Percentiles rank a stretch among this genome's conserved stretches.
Evolutionary conservation across 2,113 vertebrate species (phyloP).

Genomic region (Platysteira castanea): DNA sequence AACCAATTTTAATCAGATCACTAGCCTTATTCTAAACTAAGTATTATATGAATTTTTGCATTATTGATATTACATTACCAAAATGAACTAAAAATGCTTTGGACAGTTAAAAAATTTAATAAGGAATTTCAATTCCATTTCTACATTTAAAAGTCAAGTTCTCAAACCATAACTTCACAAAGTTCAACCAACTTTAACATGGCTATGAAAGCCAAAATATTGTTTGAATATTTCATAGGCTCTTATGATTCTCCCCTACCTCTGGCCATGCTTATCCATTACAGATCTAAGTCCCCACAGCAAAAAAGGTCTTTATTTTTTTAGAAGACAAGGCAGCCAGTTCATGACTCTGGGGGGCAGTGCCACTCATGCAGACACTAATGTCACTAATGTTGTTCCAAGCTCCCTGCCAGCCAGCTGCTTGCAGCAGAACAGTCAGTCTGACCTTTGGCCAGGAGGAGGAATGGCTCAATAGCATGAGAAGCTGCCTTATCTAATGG

Average conservation of each 20-base stretch:
- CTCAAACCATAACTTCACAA: neutral
- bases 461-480: slow-evolving; percentile 31
- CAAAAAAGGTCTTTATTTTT: slow-evolving; percentile 11
- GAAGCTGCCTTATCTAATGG: slow-evolving; percentile 59
- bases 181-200: neutral
- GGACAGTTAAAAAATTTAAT: neutral
- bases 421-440: neutral
- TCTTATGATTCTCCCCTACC: neutral
- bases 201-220: neutral
- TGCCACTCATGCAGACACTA: slow-evolving; percentile 48
- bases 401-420: slow-evolving; percentile 58
- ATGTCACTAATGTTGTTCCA: slow-evolving; percentile 39
- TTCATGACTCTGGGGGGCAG: slow-evolving; percentile 29
- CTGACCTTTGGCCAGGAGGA: slow-evolving; percentile 49
- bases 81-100: neutral
- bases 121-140: neutral
- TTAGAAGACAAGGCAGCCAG: slow-evolving; percentile 17
- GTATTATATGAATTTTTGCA: neutral
- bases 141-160: neutral
- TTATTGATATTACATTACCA: neutral
- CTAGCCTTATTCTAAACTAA: neutral
- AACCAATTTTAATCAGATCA: neutral
- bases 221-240: neutral
- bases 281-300: neutral
- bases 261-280: neutral